A percentile compares a stretch with the other conserved stretches of the same genome.
Evolutionary conservation across 1,140 invertebrate genomes (phyloP).

Genomic region (Aphaenogaster floridana): DNA sequence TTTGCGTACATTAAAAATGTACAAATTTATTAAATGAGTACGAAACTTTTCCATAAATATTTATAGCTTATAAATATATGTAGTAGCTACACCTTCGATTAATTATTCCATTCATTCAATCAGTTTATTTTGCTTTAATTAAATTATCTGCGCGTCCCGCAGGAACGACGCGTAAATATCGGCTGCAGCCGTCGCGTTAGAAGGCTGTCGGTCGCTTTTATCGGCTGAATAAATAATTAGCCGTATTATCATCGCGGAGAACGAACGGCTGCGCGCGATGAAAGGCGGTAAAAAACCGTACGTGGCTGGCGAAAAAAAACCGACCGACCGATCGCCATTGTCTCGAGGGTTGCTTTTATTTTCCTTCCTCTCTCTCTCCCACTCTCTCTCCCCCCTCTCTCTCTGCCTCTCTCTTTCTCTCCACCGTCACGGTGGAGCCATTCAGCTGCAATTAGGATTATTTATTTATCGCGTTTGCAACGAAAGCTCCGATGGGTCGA

Average conservation of each 20-base stretch:
- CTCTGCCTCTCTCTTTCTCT: constrained; percentile 1
- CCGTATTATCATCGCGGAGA: constrained; percentile 63
- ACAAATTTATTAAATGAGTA: not conserved
- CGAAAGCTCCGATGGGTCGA: constrained; percentile 24
- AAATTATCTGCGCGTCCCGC: constrained; percentile 35
- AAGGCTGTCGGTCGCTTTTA: constrained; percentile 41
- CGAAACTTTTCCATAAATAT: not conserved
- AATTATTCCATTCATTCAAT: constrained; percentile 15
- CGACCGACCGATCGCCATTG: constrained; percentile 49
- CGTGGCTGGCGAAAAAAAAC: constrained; percentile 38
- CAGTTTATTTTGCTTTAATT: constrained; percentile 37
- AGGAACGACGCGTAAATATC: constrained; percentile 35
- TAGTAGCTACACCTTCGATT: not conserved
- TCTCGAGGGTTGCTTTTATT: constrained; percentile 50
- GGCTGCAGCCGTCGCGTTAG: constrained; percentile 13
- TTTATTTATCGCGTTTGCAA: constrained; percentile 69
- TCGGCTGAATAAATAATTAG: constrained; percentile 73
- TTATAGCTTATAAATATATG: constrained; percentile 7
- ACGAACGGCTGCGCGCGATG: constrained; percentile 25
- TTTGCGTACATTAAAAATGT: not conserved
- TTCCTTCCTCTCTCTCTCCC: constrained; percentile 22
- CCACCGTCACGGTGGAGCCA: constrained; percentile 43
- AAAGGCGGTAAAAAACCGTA: constrained; percentile 43
- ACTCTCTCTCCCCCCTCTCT: not conserved
- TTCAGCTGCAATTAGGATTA: constrained; percentile 75